Evolutionary conservation across 2,888 invertebrate genomes (phyloP).

Genomic region (Erebia aethiops): DNA sequence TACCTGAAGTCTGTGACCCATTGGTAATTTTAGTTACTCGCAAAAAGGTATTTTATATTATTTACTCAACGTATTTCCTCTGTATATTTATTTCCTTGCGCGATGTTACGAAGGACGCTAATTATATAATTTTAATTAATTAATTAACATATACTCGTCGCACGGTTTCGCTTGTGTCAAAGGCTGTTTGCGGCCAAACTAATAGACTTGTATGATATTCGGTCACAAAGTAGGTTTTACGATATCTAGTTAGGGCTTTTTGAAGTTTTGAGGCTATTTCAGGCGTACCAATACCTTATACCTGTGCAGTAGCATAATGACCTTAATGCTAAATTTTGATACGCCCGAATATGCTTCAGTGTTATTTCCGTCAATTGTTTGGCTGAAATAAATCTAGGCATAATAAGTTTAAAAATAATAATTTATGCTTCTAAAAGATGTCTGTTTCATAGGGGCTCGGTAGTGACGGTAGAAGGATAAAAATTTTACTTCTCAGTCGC

Average conservation of each 20-base stretch:
- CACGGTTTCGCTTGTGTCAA: conserved; percentile 45
- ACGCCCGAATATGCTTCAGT: background rate
- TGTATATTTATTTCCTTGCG: conserved; percentile 52
- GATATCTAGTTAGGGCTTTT: conserved; percentile 10
- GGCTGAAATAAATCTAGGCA: conserved; percentile 2
- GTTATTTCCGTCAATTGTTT: conserved; percentile 2
- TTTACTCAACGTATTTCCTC: conserved; percentile 60
- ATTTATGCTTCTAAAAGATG: conserved; percentile 3
- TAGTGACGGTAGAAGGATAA: background rate
- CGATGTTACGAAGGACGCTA: conserved; percentile 34
- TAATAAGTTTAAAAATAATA: background rate
- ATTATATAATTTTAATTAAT: conserved; percentile 36
- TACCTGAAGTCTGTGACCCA: background rate
- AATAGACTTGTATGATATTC: conserved; percentile 33
- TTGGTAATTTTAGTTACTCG: conserved; percentile 53
- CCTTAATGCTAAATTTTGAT: background rate
- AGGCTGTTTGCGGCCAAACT: conserved; percentile 41
- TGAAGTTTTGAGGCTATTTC: background rate
- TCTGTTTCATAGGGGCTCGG: background rate
- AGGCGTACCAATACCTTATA: background rate
- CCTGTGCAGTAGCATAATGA: too few species aligned
- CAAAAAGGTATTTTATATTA: conserved; percentile 54
- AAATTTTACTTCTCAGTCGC: background rate
- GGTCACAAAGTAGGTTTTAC: conserved; percentile 22
- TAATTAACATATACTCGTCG: conserved; percentile 28